phyloP scores from a whole-genome alignment of 2,888 invertebrate species.

The Argyresthia goedartella region DNA sequence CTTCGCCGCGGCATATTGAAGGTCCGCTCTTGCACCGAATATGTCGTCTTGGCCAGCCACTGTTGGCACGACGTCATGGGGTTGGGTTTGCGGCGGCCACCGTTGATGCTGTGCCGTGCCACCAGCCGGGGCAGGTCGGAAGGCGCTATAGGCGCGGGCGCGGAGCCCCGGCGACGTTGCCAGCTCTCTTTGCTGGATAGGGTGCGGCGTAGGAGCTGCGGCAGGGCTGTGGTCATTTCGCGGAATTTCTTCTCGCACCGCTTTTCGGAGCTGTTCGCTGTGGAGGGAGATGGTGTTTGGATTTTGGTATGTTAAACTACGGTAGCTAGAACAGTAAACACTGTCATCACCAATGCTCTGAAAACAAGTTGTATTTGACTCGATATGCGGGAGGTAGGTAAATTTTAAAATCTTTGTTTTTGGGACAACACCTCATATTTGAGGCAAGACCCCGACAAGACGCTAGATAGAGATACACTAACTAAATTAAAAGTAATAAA shows the following conservation, averaged over 20 bases:
- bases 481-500: too few species aligned
- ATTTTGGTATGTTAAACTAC: not conserved
- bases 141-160: conserved; percentile 35
- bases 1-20: conserved; percentile 34
- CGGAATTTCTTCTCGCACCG: conserved; percentile 30
- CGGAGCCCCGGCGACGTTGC: conserved; percentile 42
- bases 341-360: too few species aligned
- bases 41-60: conserved; percentile 32
- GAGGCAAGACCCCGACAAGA: too few species aligned
- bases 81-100: conserved; percentile 24
- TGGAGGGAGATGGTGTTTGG: not conserved
- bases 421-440: too few species aligned
- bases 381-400: too few species aligned
- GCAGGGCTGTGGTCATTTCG: conserved; percentile 27
- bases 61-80: conserved; percentile 34
- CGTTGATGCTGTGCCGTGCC: conserved; percentile 21
- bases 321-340: too few species aligned
- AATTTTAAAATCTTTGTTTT: too few species aligned
- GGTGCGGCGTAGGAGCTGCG: conserved; percentile 33
- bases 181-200: conserved; percentile 33
- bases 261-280: conserved; percentile 11
- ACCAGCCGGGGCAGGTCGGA: conserved; percentile 23
- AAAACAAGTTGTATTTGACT: too few species aligned
- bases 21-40: conserved; percentile 24
- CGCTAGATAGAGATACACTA: too few species aligned